phyloP scores from a whole-genome alignment of 2,113 vertebrate species.

The Epinephelus lanceolatus region DNA sequence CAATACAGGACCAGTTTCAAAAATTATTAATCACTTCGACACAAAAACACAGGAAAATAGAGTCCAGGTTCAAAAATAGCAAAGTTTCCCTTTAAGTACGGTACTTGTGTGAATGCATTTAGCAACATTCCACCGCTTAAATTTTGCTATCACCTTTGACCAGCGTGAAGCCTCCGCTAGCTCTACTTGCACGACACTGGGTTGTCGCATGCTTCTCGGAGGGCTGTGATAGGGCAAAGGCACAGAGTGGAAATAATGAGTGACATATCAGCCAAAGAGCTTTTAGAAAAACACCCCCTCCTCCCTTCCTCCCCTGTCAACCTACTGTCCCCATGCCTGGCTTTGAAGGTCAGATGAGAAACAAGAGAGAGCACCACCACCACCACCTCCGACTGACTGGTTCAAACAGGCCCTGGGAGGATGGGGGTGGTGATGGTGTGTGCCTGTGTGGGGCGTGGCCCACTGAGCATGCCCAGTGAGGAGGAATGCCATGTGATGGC shows the following conservation, averaged over 20 bases:
- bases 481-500: conserved; percentile 86
- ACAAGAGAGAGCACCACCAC: conserved; percentile 58
- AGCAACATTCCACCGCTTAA: too few relatives aligned
- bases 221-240: conserved; percentile 58
- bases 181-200: conserved; percentile 30
- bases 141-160: conserved; percentile 14
- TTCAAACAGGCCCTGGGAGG: conserved; percentile 76
- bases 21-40: too few relatives aligned
- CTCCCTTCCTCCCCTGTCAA: conserved; percentile 43
- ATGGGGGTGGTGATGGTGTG: background rate
- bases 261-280: conserved; percentile 76
- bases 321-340: conserved; percentile 64
- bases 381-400: conserved; percentile 73
- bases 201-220: conserved; percentile 45
- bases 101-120: too few relatives aligned
- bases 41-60: too few relatives aligned
- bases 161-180: conserved; percentile 7
- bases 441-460: conserved; percentile 62
- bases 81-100: too few relatives aligned
- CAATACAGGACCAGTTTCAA: too few relatives aligned
- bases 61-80: too few relatives aligned
- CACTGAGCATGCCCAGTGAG: conserved; percentile 87
- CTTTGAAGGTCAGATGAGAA: conserved; percentile 82
- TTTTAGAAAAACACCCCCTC: conserved; percentile 66
- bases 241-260: conserved; percentile 76